Evolutionary conservation across 1,140 invertebrate genomes (phyloP).

Genomic region (Bombus haemorrhoidalis): DNA sequence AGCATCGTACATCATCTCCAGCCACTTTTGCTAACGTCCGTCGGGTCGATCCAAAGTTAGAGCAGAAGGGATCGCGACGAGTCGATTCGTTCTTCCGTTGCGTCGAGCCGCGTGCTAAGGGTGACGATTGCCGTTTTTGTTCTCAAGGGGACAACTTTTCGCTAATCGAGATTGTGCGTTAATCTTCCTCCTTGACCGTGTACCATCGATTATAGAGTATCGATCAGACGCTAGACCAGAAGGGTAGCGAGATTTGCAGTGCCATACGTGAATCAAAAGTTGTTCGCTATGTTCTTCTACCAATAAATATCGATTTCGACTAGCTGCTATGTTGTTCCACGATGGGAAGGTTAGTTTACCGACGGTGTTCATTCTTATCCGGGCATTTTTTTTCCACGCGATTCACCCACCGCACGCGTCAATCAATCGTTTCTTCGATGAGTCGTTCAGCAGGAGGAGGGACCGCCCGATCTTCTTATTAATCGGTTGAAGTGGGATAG

Average conservation of each 20-base stretch:
- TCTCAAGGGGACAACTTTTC: not conserved
- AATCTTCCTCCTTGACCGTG: not conserved
- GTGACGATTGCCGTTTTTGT: not conserved
- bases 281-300: not conserved
- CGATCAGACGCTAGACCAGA: not conserved
- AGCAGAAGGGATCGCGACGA: not conserved
- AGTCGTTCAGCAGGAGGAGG: not conserved
- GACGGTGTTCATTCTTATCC: not conserved
- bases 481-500: not conserved
- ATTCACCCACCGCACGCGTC: not conserved
- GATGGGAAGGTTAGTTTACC: slow-evolving; percentile 23
- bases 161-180: not conserved
- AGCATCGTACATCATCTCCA: too few relatives aligned
- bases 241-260: slow-evolving; percentile 35
- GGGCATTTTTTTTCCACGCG: not conserved
- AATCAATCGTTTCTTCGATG: not conserved
- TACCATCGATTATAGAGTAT: not conserved
- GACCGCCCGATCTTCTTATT: not conserved
- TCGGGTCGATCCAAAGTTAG: not conserved
- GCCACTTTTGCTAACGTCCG: not conserved
- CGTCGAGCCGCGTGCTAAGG: not conserved
- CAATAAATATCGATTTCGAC: not conserved
- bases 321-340: not conserved
- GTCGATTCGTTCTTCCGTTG: slow-evolving; percentile 17
- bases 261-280: slow-evolving; percentile 69